Evolutionary conservation across 2,113 vertebrate genomes (phyloP).

Genomic region (Syngnathus floridae): DNA sequence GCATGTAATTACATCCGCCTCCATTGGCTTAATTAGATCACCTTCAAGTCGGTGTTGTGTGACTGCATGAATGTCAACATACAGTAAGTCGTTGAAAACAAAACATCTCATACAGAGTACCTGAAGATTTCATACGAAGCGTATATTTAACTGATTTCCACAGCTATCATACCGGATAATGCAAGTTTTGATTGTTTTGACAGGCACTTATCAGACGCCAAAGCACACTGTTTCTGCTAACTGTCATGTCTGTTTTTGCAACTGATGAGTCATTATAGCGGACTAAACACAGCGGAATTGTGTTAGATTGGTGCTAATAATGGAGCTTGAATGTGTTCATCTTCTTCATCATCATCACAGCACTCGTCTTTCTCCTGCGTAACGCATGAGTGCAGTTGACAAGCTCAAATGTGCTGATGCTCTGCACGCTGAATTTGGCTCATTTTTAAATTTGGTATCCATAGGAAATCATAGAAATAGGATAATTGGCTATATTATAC

Average conservation of each 20-base stretch:
- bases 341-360: neutral
- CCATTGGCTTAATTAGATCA: conserved; percentile 61
- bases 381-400: neutral
- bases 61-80: conserved; percentile 31
- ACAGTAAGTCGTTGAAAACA: conserved; percentile 17
- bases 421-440: neutral
- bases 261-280: conserved; percentile 8
- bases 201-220: neutral
- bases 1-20: conserved; percentile 59
- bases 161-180: neutral
- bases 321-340: neutral
- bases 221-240: neutral
- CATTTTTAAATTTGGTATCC: neutral
- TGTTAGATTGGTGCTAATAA: conserved; percentile 6
- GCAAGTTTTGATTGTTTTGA: neutral
- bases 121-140: conserved; percentile 5
- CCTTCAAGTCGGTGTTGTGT: conserved; percentile 51
- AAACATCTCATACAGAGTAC: neutral
- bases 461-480: too few species aligned
- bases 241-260: conserved; percentile 17
- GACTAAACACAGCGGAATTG: neutral
- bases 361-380: neutral
- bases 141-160: conserved; percentile 11
- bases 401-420: neutral
- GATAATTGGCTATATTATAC: too few species aligned